Conservation (phyloP, 2,888 invertebrate species). For the Drosophila peninsularis region DNA sequence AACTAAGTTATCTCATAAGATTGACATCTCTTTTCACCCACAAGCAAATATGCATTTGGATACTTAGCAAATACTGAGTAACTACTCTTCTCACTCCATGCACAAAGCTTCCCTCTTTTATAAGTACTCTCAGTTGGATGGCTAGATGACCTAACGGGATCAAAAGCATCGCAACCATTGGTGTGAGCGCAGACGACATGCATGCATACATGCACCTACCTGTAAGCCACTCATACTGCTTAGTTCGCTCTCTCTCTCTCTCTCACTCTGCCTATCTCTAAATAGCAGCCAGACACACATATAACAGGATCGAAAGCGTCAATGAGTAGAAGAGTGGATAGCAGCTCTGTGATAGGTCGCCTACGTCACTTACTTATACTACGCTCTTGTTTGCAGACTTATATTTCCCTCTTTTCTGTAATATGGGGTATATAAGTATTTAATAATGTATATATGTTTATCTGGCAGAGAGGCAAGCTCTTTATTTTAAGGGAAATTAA, state of each 20-base stretch:
- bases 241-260: background rate
- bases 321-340: background rate
- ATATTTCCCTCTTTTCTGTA: background rate
- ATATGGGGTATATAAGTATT: background rate
- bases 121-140: background rate
- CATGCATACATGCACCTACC: background rate
- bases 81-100: background rate
- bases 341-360: background rate
- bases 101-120: background rate
- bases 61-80: background rate
- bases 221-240: background rate
- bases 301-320: conserved; percentile 1
- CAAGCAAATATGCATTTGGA: background rate
- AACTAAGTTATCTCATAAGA: background rate
- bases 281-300: background rate
- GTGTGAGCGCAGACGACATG: background rate
- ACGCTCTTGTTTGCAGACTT: background rate
- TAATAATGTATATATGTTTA: background rate
- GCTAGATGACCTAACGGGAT: background rate
- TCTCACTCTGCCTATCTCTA: too few relatives aligned
- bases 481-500: background rate
- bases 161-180: conserved; percentile 8
- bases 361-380: background rate
- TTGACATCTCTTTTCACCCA: background rate
- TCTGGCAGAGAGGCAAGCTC: background rate